Evolutionary conservation across 2,113 vertebrate genomes (phyloP).

Genomic region (Lepus americanus): DNA sequence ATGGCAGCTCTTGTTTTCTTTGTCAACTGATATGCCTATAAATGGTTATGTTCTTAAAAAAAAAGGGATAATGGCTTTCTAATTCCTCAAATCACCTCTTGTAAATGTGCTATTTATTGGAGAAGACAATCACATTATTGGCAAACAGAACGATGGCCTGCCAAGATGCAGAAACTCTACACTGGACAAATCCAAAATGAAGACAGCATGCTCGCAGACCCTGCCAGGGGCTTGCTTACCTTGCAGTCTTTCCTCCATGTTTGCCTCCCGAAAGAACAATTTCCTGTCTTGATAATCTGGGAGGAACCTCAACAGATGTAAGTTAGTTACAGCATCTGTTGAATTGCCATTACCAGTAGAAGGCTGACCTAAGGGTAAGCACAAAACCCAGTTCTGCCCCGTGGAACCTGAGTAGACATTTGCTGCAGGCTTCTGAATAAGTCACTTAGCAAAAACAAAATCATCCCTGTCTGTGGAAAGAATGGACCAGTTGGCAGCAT

Average conservation of each 20-base stretch:
- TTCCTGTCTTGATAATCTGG: background rate
- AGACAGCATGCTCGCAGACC: background rate
- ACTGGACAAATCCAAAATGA: slow-evolving; percentile 1
- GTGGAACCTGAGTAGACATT: background rate
- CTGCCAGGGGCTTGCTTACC: background rate
- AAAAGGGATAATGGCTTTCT: background rate
- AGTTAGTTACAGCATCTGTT: slow-evolving; percentile 10
- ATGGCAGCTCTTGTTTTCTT: background rate
- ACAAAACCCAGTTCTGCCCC: background rate
- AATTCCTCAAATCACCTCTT: background rate
- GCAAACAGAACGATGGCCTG: background rate
- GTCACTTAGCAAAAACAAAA: background rate
- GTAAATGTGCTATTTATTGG: background rate
- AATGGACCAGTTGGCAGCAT: background rate
- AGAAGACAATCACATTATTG: background rate
- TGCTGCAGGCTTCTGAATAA: background rate
- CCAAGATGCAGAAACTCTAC: background rate
- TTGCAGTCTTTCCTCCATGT: background rate
- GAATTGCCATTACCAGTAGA: background rate
- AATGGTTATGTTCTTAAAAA: background rate
- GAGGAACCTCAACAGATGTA: background rate
- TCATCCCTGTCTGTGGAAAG: background rate
- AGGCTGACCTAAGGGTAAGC: background rate
- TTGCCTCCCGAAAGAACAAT: background rate
- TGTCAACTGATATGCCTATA: background rate